Evolutionary conservation across 2,888 invertebrate genomes (phyloP).

Genomic region (Lithosia quadra): DNA sequence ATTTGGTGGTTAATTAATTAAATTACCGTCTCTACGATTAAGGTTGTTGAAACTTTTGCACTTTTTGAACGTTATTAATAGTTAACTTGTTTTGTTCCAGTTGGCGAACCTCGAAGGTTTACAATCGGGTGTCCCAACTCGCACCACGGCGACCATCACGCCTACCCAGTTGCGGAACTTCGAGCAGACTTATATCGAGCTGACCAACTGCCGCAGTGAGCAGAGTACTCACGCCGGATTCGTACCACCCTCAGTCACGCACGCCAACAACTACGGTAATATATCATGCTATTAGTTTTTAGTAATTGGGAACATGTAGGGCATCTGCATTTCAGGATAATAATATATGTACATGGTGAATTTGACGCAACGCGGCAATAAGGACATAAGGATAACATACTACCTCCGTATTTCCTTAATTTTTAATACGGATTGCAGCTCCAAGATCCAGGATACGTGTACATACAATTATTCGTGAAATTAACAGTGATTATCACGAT

Average conservation of each 20-base stretch:
- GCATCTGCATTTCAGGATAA: background rate
- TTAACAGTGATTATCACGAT: background rate
- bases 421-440: background rate
- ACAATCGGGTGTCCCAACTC: conserved; percentile 96
- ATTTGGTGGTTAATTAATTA: background rate
- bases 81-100: conserved; percentile 84
- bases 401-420: background rate
- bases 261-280: conserved; percentile 84
- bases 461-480: background rate
- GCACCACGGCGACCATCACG: conserved; percentile 97
- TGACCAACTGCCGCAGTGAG: conserved; percentile 92
- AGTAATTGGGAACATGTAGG: background rate
- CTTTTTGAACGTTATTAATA: conserved; percentile 24
- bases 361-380: background rate
- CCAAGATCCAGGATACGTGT: background rate
- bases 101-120: conserved; percentile 94
- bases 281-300: conserved; percentile 22
- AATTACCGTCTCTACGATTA: background rate
- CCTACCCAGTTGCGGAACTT: conserved; percentile 97
- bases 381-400: background rate
- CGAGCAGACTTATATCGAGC: conserved; percentile 96
- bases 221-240: conserved; percentile 96
- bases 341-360: too few species aligned
- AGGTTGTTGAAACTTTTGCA: background rate
- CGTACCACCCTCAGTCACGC: conserved; percentile 92